Evolutionary conservation across 2,113 vertebrate genomes (phyloP), one percentile per base, ranked within the genome.

Genomic region (Siniperca knerii): DNA sequence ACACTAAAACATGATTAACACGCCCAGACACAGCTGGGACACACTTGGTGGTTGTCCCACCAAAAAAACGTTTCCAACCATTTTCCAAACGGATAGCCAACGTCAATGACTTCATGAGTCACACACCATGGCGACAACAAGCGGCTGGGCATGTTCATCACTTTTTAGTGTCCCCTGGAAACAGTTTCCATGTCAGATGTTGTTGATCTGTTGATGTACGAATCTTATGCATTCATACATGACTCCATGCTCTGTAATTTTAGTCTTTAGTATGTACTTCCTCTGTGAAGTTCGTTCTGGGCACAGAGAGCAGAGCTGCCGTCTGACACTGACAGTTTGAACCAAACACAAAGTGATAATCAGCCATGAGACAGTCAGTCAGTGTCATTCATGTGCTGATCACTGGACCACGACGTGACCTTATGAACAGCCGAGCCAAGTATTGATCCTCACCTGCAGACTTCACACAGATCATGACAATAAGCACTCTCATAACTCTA

Each of bases 371-470:
- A 76, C 16, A 46, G 37, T 46, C 76, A 77, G 25, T 72, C 50
- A 67, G 42, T 82, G 54, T 83, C 81, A 84, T 44, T 82, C 75
- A 29, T 6, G 57, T 55, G 33, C 42, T 85, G 55, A 79, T 73
- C 33, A 65, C 50, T 21, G 68, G 48, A 48, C 58, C 52, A 42
- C 29, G 10, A 18, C 9, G 46, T 76, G 81, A 87, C 65, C 86
- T 64, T 12, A 57, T 61, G 46, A 79, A 70, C 21, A 61, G 7
- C 37, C 0, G 10, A 75, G 64, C 55, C 69, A 64, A 55, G 61
- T 85, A 84, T 81, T 20, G 68, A 82, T 88, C 64, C 65, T 76
- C 29, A 69, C 78, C 50, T 75, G 40, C 50, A 55, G 29, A 83
- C 58, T 18, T 72, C 70, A 61, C 55, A 29, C 69, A 55, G 42